Conservation (phyloP, 2,888 invertebrate genomes). For the Scaptomyza caliginosa region DNA sequence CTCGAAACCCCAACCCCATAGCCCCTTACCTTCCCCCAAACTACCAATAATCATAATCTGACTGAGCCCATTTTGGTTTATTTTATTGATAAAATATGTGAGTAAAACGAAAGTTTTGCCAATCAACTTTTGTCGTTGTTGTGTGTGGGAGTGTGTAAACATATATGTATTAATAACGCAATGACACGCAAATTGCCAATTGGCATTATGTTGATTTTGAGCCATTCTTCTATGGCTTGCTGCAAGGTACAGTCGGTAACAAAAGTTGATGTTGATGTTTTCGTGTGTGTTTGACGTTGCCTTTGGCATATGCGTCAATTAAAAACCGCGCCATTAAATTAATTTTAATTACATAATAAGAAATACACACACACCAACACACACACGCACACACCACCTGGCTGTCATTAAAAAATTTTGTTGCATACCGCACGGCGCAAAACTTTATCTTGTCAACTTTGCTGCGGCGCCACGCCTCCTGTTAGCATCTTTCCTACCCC, state of each 20-base stretch:
- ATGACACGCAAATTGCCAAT: constrained; percentile 73
- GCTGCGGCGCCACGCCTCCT: constrained; percentile 32
- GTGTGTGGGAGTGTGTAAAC: not conserved
- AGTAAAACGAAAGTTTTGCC: constrained; percentile 39
- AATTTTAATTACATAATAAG: constrained; percentile 80
- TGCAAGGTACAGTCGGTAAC: constrained; percentile 41
- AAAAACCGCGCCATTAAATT: constrained; percentile 80
- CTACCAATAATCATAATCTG: constrained; percentile 68
- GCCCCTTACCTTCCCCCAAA: not conserved
- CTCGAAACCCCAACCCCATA: not conserved
- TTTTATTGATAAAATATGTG: constrained; percentile 69
- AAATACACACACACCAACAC: constrained; percentile 51
- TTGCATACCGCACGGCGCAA: constrained; percentile 67
- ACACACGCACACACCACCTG: constrained; percentile 48
- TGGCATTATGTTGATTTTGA: constrained; percentile 66
- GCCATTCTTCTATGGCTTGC: not conserved
- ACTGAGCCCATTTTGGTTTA: constrained; percentile 29
- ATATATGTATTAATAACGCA: constrained; percentile 60
- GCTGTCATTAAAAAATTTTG: constrained; percentile 79
- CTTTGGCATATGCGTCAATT: constrained; percentile 73
- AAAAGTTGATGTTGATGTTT: constrained; percentile 31
- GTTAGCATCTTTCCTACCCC: not conserved
- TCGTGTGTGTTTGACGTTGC: constrained; percentile 12
- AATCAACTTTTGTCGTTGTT: constrained; percentile 36
- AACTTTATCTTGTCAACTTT: constrained; percentile 80